Evolutionary conservation across 2,113 vertebrate species (phyloP).

Genomic region (Sitta europaea): DNA sequence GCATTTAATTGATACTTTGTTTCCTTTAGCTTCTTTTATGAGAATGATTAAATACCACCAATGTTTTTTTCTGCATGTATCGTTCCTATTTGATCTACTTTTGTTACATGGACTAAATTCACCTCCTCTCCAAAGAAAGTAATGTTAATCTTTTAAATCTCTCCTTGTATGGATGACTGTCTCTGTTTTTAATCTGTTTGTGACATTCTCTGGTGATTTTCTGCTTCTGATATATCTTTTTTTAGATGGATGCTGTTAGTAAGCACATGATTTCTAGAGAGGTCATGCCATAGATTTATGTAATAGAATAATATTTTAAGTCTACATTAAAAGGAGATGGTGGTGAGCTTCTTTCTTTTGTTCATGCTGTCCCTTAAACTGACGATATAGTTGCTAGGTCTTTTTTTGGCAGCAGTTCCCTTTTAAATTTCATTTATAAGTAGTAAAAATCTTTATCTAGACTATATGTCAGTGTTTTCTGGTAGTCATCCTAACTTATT

Average conservation of each 20-base stretch:
- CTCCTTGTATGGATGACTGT: neutral
- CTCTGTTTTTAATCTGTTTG: constrained; percentile 34
- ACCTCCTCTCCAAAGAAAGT: neutral
- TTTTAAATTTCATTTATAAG: neutral
- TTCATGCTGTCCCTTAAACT: neutral
- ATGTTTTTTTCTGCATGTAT: neutral
- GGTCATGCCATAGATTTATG: neutral
- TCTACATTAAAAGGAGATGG: neutral
- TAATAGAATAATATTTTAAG: neutral
- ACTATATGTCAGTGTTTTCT: neutral
- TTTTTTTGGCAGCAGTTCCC: neutral
- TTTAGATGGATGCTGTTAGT: constrained; percentile 5
- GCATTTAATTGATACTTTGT: neutral
- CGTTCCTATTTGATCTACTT: neutral
- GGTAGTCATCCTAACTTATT: neutral
- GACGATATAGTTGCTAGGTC: neutral
- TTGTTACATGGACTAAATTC: neutral
- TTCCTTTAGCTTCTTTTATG: neutral
- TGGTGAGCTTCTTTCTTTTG: neutral
- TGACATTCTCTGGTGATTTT: constrained; percentile 11
- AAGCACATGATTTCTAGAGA: neutral
- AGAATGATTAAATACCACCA: neutral
- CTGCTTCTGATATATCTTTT: constrained; percentile 3
- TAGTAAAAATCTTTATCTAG: neutral
- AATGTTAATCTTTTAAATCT: constrained; percentile 49